These are phyloP conservation scores for Vollenhovia emeryi DNA, from an alignment of 1,140 invertebrate species.

Conservation along the genomic window DNA sequence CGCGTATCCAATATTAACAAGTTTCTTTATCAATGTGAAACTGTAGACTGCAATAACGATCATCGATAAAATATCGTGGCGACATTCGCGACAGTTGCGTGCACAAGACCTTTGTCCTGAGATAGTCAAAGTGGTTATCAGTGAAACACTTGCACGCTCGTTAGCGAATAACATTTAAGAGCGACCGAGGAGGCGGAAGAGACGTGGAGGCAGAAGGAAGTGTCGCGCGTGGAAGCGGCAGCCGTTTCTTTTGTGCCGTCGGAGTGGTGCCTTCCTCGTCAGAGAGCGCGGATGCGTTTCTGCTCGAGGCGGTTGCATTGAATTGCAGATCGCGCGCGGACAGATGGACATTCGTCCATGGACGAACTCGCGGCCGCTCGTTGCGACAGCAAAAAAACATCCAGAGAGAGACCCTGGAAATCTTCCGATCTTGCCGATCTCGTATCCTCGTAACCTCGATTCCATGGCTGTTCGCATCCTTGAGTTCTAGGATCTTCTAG, in stretches of 20 bases:
- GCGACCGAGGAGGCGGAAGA: slow-evolving; percentile 25
- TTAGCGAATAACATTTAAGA: slow-evolving; percentile 9
- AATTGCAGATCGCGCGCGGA: slow-evolving; percentile 81
- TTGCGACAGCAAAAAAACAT: slow-evolving; percentile 72
- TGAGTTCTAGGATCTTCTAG: slow-evolving; percentile 29
- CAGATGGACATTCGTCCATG: slow-evolving; percentile 80
- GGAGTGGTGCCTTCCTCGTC: slow-evolving; percentile 64
- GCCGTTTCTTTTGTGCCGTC: slow-evolving; percentile 51
- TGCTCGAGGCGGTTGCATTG: slow-evolving; percentile 74
- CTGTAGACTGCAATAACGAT: not conserved
- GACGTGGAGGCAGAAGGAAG: slow-evolving; percentile 44
- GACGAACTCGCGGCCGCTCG: slow-evolving; percentile 74
- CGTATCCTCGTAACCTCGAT: slow-evolving; percentile 49
- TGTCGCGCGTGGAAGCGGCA: slow-evolving; percentile 31
- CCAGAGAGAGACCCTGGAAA: slow-evolving; percentile 64
- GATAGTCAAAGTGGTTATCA: not conserved
- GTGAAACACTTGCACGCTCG: not conserved
- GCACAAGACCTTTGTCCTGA: not conserved
- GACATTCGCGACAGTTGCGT: not conserved
- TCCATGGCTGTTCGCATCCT: slow-evolving; percentile 28
- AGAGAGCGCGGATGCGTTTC: slow-evolving; percentile 73
- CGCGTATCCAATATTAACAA: not conserved
- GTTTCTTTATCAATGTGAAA: not conserved
- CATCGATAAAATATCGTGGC: not conserved
- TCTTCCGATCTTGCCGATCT: slow-evolving; percentile 59